Evolutionary conservation across 1,140 invertebrate species (phyloP).

Genomic region (Drosophila ohnishii): DNA sequence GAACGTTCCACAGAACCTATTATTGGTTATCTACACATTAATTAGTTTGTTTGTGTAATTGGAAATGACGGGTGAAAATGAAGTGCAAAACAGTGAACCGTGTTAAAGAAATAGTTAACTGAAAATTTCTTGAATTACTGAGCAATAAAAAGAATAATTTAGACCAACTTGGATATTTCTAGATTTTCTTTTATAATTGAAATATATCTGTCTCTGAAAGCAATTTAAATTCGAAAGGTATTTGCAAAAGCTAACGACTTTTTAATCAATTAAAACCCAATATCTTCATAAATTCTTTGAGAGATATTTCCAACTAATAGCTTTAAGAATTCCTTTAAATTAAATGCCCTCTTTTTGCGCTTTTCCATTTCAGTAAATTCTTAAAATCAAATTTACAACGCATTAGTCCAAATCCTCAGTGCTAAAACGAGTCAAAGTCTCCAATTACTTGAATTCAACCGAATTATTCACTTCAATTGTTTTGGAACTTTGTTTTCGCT

Average conservation of each 20-base stretch:
- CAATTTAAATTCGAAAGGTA: not conserved
- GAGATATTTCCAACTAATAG: not conserved
- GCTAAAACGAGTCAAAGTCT: constrained; percentile 29
- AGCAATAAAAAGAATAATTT: not conserved
- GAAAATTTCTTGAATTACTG: not conserved
- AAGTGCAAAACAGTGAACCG: constrained; percentile 17
- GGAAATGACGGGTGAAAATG: constrained; percentile 18
- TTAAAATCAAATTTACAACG: constrained; percentile 38
- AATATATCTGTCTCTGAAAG: not conserved
- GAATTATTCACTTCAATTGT: constrained; percentile 50
- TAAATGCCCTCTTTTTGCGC: not conserved
- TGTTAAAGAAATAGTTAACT: constrained; percentile 2
- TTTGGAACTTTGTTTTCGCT: constrained; percentile 39
- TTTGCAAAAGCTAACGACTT: not conserved
- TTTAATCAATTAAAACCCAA: not conserved
- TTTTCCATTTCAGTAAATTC: constrained; percentile 9
- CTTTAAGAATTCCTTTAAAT: not conserved
- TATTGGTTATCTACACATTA: constrained; percentile 15
- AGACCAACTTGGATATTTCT: not conserved
- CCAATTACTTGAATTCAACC: constrained; percentile 40
- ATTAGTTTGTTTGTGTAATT: constrained; percentile 9
- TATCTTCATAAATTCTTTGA: not conserved
- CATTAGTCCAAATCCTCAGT: constrained; percentile 30
- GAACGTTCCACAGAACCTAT: constrained; percentile 21
- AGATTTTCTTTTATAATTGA: not conserved